A percentile compares a stretch with the other conserved stretches of the same genome.
Evolutionary conservation across 2,888 invertebrate species (phyloP).

Genomic region (Latheticus oryzae): DNA sequence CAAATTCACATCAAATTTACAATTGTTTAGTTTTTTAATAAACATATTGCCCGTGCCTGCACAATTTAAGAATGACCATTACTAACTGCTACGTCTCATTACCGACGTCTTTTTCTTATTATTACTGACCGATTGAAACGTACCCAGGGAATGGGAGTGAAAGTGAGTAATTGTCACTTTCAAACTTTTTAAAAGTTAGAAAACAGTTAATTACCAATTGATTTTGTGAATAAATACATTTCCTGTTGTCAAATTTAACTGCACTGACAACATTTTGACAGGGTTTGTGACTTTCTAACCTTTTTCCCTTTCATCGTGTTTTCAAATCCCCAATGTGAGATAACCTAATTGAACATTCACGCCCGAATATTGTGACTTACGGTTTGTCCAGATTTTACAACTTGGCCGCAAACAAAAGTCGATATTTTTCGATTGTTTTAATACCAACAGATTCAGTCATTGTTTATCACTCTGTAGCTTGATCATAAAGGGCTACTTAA

Average conservation of each 20-base stretch:
- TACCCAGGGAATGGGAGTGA: conserved; percentile 10
- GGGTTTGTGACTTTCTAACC: conserved; percentile 15
- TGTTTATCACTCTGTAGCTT: conserved; percentile 14
- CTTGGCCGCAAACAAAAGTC: conserved; percentile 12
- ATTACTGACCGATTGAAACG: conserved; percentile 15
- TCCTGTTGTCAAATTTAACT: conserved; percentile 16
- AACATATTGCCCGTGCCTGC: conserved; percentile 9
- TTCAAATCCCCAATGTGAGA: conserved; percentile 13
- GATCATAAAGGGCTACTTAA: conserved; percentile 12
- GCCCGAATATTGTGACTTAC: conserved; percentile 15
- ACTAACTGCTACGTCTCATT: conserved; percentile 15
- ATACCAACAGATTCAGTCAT: conserved; percentile 16
- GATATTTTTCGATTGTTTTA: conserved; percentile 17
- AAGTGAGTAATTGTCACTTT: conserved; percentile 16
- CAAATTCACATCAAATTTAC: conserved; percentile 15
- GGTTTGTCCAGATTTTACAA: conserved; percentile 12
- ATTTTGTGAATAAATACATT: conserved; percentile 17
- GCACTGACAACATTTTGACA: conserved; percentile 14
- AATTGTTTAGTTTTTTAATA: conserved; percentile 13
- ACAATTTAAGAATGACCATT: conserved; percentile 16
- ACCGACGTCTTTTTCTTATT: conserved; percentile 12
- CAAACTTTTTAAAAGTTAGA: conserved; percentile 14
- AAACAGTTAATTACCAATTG: conserved; percentile 13
- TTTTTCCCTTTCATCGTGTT: conserved; percentile 13
- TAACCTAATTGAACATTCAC: conserved; percentile 11